Percentiles rank a stretch among this genome's conserved stretches.
Conservation (phyloP, 2,113 vertebrate genomes). For the Glareola pratincola region DNA sequence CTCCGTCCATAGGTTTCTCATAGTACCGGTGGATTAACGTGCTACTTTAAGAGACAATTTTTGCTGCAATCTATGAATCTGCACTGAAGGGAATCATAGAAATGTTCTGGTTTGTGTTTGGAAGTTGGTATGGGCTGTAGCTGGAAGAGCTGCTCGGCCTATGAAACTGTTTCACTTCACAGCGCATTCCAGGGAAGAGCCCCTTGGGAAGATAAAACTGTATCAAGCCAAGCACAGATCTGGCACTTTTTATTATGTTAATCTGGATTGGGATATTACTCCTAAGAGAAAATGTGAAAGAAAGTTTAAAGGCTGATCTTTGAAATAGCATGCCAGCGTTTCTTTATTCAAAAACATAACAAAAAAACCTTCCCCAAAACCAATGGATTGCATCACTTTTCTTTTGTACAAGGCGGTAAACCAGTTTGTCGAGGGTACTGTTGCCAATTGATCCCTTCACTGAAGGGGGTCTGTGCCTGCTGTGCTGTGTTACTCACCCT, state of each 20-base stretch:
- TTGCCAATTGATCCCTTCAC: background rate
- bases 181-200: background rate
- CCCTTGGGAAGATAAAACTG: background rate
- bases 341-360: background rate
- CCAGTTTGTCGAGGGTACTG: background rate
- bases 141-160: background rate
- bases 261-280: background rate
- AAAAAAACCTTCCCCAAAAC: background rate
- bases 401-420: background rate
- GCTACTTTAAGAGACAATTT: background rate
- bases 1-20: background rate
- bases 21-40: background rate
- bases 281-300: background rate
- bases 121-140: background rate
- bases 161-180: background rate
- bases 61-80: background rate
- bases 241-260: background rate
- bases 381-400: background rate
- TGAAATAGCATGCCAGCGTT: rapidly evolving
- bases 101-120: background rate
- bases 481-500: background rate
- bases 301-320: background rate
- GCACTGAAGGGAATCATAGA: background rate
- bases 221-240: background rate
- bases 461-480: background rate